These are phyloP conservation scores for Thalpophila matura DNA, from an alignment of 2,888 invertebrate species.

Conservation along the genomic window DNA sequence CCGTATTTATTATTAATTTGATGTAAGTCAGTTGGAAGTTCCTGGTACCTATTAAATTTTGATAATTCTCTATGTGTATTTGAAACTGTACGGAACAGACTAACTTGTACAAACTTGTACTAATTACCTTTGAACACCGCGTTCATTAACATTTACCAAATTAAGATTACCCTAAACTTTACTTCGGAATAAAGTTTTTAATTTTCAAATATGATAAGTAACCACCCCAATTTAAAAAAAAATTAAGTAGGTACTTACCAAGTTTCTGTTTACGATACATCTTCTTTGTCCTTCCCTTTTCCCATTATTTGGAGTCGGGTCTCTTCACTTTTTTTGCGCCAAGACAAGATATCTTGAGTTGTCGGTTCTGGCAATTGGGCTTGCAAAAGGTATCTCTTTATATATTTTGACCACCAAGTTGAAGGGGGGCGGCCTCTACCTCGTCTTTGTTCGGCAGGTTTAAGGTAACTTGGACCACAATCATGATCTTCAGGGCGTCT, in stretches of 20 bases:
- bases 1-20: not conserved
- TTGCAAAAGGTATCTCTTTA: too few species aligned
- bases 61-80: not conserved
- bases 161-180: conserved; percentile 21
- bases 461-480: too few species aligned
- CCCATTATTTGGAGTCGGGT: too few species aligned
- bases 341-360: too few species aligned
- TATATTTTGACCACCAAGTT: too few species aligned
- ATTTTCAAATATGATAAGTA: not conserved
- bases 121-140: conserved; percentile 28
- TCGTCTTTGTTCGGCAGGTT: too few species aligned
- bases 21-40: not conserved
- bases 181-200: conserved; percentile 14
- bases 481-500: too few species aligned
- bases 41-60: conserved; percentile 8
- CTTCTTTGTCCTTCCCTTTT: too few species aligned
- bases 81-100: conserved; percentile 13
- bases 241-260: too few species aligned
- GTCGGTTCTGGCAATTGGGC: too few species aligned
- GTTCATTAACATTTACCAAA: conserved; percentile 19
- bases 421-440: too few species aligned
- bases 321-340: too few species aligned
- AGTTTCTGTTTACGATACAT: not conserved
- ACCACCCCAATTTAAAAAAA: conserved; percentile 5
- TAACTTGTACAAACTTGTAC: conserved; percentile 33